A percentile compares a stretch with the other conserved stretches of the same genome.
Conservation (phyloP, 2,797 vertebrate species). For the Enteromius paludinosus region DNA sequence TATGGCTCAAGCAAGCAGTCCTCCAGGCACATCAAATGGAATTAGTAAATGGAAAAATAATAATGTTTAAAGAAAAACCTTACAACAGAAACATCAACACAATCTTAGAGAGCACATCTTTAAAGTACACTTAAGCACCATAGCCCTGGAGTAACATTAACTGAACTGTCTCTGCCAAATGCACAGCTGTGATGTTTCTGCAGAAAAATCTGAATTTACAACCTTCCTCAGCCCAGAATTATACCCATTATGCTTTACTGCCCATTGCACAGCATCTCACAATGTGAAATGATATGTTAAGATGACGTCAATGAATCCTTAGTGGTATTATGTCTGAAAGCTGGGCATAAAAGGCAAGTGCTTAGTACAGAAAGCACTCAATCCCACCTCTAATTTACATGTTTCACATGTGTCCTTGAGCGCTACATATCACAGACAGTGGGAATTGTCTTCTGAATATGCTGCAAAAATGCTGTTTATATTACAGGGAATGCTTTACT, state of each 20-base stretch:
- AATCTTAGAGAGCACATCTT: neutral
- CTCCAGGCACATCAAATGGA: neutral
- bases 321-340: constrained; percentile 20
- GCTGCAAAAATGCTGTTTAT: constrained; percentile 31
- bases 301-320: constrained; percentile 9
- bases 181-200: neutral
- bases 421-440: neutral
- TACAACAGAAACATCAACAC: neutral
- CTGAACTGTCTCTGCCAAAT: neutral
- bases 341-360: constrained; percentile 2
- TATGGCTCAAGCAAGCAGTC: neutral
- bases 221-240: neutral
- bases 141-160: neutral
- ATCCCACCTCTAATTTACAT: constrained; percentile 40
- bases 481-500: constrained; percentile 26
- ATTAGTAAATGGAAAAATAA: neutral
- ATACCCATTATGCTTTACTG: neutral
- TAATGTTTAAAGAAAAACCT: neutral
- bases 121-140: neutral
- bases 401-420: constrained; percentile 31
- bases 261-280: constrained; percentile 1
- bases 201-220: neutral
- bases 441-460: constrained; percentile 7
- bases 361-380: constrained; percentile 1
- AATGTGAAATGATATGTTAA: neutral